These are phyloP conservation scores for Pseudeuparius sepicola DNA, from an alignment of 2,888 invertebrate species.

Conservation along the genomic window DNA sequence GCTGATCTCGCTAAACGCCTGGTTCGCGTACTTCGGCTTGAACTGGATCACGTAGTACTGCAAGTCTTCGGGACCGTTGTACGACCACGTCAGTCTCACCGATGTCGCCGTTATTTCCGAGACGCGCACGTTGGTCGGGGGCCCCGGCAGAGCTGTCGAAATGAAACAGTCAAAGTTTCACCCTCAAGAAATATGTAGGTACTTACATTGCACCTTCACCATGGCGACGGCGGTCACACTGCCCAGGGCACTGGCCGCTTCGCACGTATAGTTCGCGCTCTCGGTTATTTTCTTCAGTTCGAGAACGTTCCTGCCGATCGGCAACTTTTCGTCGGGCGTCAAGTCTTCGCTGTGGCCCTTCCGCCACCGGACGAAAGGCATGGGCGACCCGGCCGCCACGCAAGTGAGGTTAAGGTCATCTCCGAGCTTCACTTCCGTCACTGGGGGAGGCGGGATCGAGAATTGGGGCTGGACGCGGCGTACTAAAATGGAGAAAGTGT, in stretches of 20 bases:
- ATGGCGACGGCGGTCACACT: conserved; percentile 79
- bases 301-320: conserved; percentile 78
- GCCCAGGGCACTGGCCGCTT: conserved; percentile 89
- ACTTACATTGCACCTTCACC: conserved; percentile 95
- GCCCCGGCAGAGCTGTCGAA: conserved; percentile 77
- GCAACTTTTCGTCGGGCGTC: conserved; percentile 80
- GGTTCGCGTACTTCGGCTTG: conserved; percentile 87
- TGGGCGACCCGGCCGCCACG: conserved; percentile 94
- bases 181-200: no score
- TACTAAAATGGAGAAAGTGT: conserved; percentile 60
- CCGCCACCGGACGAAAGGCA: conserved; percentile 94
- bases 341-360: conserved; percentile 74
- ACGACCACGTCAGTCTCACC: conserved; percentile 87
- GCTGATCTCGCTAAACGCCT: conserved; percentile 86
- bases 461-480: conserved; percentile 93
- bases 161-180: conserved; percentile 15
- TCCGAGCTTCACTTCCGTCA: conserved; percentile 85
- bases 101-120: conserved; percentile 92
- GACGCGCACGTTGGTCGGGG: conserved; percentile 81
- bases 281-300: conserved; percentile 78
- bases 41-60: conserved; percentile 95
- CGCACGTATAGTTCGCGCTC: conserved; percentile 94
- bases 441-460: conserved; percentile 77
- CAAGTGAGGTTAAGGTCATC: conserved; percentile 88
- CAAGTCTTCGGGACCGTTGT: conserved; percentile 80